A percentile compares a stretch with the other conserved stretches of the same genome.
Conservation (phyloP, 2,113 vertebrate species). For the Oriolus oriolus region DNA sequence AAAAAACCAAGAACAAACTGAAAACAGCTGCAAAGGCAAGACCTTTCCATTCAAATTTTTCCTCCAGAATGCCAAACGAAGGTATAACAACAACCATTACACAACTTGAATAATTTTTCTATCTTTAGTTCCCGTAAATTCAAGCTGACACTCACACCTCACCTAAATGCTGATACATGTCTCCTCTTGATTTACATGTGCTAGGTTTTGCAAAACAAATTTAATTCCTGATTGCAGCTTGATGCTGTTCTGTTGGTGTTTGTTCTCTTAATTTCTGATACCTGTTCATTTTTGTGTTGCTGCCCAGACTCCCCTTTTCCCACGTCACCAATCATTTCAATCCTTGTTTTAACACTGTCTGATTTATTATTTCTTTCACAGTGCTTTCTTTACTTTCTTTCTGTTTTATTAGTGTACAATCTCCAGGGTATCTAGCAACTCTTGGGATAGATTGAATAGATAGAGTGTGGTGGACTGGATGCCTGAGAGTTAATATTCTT, state of each 20-base stretch:
- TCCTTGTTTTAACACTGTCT: not conserved
- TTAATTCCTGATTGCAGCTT: not conserved
- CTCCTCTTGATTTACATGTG: not conserved
- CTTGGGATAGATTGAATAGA: not conserved
- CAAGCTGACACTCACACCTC: not conserved
- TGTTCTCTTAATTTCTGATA: not conserved
- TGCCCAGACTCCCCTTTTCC: not conserved
- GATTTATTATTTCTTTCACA: not conserved
- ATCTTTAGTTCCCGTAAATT: not conserved
- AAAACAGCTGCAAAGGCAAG: not conserved
- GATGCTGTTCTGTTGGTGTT: not conserved
- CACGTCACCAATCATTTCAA: not conserved
- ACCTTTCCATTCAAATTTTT: not conserved
- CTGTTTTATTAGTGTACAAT: not conserved
- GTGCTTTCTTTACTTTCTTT: not conserved
- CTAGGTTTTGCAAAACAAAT: not conserved
- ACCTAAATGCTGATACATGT: not conserved
- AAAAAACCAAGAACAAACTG: not conserved
- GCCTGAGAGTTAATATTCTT: not conserved
- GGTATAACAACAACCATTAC: not conserved
- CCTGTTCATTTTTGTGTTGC: not conserved
- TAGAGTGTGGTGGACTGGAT: not conserved
- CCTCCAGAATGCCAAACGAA: not conserved
- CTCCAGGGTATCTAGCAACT: not conserved
- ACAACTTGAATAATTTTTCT: not conserved